Percentiles rank a stretch among this genome's conserved stretches.
These are phyloP conservation scores for Beris morrisii DNA, from an alignment of 2,888 invertebrate species.

Conservation along the genomic window DNA sequence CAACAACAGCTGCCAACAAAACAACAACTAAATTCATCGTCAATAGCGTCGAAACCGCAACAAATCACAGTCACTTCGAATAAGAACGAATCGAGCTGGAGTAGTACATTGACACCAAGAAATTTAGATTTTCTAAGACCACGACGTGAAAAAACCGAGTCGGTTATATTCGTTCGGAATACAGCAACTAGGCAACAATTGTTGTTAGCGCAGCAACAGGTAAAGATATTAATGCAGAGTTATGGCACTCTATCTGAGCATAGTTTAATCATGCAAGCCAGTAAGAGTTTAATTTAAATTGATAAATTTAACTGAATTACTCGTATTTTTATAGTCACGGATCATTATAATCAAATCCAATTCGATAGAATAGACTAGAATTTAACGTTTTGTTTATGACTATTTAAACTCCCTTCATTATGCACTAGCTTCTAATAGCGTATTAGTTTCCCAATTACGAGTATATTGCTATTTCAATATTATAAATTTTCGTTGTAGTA, in stretches of 20 bases:
- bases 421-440: too few relatives aligned
- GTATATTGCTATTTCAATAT: too few relatives aligned
- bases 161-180: slow-evolving; percentile 77
- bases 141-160: slow-evolving; percentile 86
- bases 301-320: slow-evolving; percentile 13
- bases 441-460: too few relatives aligned
- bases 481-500: too few relatives aligned
- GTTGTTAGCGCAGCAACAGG: slow-evolving; percentile 51
- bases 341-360: slow-evolving; percentile 33
- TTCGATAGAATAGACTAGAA: slow-evolving; percentile 1
- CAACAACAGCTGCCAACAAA: slow-evolving; percentile 32
- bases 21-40: neutral
- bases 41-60: slow-evolving; percentile 4
- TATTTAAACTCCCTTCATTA: neutral
- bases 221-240: slow-evolving; percentile 44
- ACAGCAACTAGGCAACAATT: slow-evolving; percentile 59
- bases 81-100: slow-evolving; percentile 49
- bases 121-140: slow-evolving; percentile 61
- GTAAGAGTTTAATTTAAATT: slow-evolving; percentile 3
- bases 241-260: slow-evolving; percentile 24
- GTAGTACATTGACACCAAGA: slow-evolving; percentile 50
- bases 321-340: slow-evolving; percentile 4
- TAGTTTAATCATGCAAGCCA: slow-evolving; percentile 27
- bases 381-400: neutral
- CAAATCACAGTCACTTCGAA: slow-evolving; percentile 10